phyloP scores from a whole-genome alignment of 2,113 vertebrate species.

The Larimichthys polyactis region DNA sequence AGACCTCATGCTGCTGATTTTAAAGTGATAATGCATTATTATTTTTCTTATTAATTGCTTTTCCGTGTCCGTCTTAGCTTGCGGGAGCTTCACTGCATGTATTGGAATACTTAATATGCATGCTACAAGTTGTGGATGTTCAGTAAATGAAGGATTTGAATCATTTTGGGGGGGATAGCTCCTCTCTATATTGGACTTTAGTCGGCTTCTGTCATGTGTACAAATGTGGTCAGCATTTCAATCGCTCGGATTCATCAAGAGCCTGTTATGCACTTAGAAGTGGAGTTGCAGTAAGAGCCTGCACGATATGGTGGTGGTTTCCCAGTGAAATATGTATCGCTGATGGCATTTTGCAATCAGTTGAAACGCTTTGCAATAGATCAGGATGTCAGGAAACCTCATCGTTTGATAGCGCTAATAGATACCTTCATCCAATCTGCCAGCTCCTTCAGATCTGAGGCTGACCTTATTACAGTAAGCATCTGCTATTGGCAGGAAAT shows the following conservation, averaged over 20 bases:
- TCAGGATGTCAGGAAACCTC: neutral
- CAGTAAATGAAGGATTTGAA: constrained; percentile 34
- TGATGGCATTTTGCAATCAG: constrained; percentile 11
- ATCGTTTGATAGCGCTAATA: neutral
- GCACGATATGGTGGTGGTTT: neutral
- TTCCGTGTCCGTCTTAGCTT: constrained; percentile 18
- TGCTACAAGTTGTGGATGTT: constrained; percentile 20
- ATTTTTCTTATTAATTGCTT: constrained; percentile 42
- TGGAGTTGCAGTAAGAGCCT: neutral
- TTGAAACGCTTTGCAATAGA: constrained; percentile 1
- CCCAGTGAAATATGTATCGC: neutral
- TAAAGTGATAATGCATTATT: constrained; percentile 26
- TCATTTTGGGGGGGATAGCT: constrained; percentile 6
- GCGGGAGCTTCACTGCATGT: constrained; percentile 19
- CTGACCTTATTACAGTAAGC: neutral
- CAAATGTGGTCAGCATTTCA: constrained; percentile 25
- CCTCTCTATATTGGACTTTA: neutral
- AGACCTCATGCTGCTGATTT: constrained; percentile 38
- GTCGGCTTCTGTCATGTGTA: neutral
- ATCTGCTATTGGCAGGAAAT: neutral
- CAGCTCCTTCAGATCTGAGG: neutral
- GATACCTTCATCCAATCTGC: neutral
- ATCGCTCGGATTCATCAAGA: neutral
- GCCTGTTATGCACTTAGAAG: neutral
- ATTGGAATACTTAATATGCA: constrained; percentile 29